Conservation (phyloP, 2,888 invertebrate species). For the Mesochorus sp. region DNA sequence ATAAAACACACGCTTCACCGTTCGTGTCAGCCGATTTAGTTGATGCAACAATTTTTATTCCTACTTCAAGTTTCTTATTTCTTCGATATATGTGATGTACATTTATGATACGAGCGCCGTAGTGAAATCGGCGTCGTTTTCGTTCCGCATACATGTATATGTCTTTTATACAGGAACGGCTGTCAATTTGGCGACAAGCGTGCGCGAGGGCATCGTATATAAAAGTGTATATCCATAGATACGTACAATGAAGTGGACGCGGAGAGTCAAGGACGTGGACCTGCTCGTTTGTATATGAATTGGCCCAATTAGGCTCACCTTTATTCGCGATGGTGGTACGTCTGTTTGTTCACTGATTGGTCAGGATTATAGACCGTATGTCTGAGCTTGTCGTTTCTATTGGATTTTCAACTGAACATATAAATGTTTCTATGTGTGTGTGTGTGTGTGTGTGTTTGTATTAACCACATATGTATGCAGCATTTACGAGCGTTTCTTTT, state of each 20-base stretch:
- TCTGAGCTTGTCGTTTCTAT: conserved; percentile 49
- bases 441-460: not conserved
- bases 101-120: not conserved
- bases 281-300: conserved; percentile 81
- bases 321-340: conserved; percentile 72
- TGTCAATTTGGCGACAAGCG: conserved; percentile 64
- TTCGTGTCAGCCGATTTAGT: too few relatives aligned
- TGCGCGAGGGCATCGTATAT: conserved; percentile 10
- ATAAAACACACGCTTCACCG: too few relatives aligned
- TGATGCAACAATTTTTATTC: too few relatives aligned
- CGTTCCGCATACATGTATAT: conserved; percentile 45
- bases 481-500: conserved; percentile 35
- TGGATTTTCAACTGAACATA: conserved; percentile 36
- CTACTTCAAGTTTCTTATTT: too few relatives aligned
- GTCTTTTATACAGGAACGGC: conserved; percentile 56
- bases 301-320: conserved; percentile 79
- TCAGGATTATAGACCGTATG: conserved; percentile 72
- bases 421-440: too few relatives aligned
- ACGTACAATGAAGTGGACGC: not conserved
- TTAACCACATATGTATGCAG: conserved; percentile 4
- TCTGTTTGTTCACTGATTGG: conserved; percentile 80
- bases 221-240: conserved; percentile 3
- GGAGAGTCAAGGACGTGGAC: conserved; percentile 68
- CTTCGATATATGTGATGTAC: too few relatives aligned
- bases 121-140: conserved; percentile 41